Evolutionary conservation across 2,113 vertebrate species (phyloP), one percentile per base, ranked within the genome.

Genomic region (Indri indri): DNA sequence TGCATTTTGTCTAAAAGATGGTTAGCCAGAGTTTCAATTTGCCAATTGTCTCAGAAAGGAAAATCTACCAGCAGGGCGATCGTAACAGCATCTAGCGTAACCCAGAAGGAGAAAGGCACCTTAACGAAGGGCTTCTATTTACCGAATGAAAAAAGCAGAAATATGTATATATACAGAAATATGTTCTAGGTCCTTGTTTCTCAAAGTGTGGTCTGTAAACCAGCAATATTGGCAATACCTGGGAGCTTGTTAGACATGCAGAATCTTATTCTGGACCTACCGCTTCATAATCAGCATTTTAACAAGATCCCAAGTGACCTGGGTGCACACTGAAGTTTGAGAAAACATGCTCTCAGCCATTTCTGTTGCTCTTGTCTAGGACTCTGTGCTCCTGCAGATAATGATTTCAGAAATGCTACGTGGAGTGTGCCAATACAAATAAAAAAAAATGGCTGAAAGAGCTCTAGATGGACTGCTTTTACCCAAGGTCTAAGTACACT

Each of bases 291-390:
- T n/a, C 18, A 27, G 66, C 30, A 2, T 37, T 63, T 34, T 27
- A 8, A 34, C 34, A 40, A 40, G 85, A 23, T 25, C 80, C 52
- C 13, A 18, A 8, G 11, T 12, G 40, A 59, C 40, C 4, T 12
- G 40, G 17, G 8, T 1, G 0, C 4, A 40, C 3, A 0, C 2
- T 1, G 10, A 61, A 34, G 10, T 17, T 8, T 14, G 30, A 79
- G 40, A 68, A 82, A 42, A 42, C 20, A 59, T 34, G 18, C 23
- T n/a, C 22, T 8, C 50, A n/a, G 79, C 10, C 22, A 6, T 30
- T 42, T 27, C 77, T 10, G 27, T 14, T 4, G 10, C 30, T 63
- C 23, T 30, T 10, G n/a, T 42, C 9, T 61, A 54, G 27, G 30
- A 76, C 11, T 5, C 66, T 32, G 4, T 25, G 50, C 92, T 71